phyloP scores from a whole-genome alignment of 2,797 vertebrate genomes.

The Yasuhikotakia modesta region DNA sequence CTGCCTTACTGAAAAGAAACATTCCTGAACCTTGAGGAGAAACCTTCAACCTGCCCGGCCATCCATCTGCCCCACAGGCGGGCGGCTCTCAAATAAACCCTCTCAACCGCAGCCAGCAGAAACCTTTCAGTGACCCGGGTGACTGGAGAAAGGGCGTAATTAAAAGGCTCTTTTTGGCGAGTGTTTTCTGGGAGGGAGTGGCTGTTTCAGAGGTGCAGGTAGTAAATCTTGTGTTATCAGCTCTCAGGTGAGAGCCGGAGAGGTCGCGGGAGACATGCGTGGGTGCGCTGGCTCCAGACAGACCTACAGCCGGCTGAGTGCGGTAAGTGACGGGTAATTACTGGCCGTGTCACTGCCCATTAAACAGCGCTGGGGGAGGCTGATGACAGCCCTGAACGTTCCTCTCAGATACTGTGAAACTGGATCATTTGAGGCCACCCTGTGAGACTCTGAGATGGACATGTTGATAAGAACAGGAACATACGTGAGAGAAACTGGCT shows the following conservation, averaged over 20 bases:
- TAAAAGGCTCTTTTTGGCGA: slow-evolving; percentile 69
- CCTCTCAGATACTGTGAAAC: slow-evolving; percentile 52
- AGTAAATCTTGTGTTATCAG: slow-evolving; percentile 69
- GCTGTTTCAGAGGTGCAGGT: slow-evolving; percentile 63
- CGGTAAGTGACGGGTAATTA: slow-evolving; percentile 60
- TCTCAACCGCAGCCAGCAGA: slow-evolving; percentile 72
- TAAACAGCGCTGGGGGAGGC: slow-evolving; percentile 43
- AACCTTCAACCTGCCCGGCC: slow-evolving; percentile 50
- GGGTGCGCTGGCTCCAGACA: slow-evolving; percentile 64
- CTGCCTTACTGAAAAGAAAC: slow-evolving; percentile 51
- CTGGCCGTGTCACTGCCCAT: slow-evolving; percentile 51
- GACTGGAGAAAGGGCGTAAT: slow-evolving; percentile 76
- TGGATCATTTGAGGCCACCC: slow-evolving; percentile 43
- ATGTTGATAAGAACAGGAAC: slow-evolving; percentile 48
- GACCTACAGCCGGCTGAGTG: slow-evolving; percentile 53
- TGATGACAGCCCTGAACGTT: slow-evolving; percentile 57
- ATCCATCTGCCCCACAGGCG: slow-evolving; percentile 53
- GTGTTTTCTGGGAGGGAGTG: slow-evolving; percentile 60
- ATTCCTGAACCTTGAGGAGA: slow-evolving; percentile 54
- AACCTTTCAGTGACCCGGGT: slow-evolving; percentile 74
- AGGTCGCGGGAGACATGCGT: slow-evolving; percentile 55
- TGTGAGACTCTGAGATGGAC: slow-evolving; percentile 43
- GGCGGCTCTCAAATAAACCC: slow-evolving; percentile 68
- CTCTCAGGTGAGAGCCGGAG: slow-evolving; percentile 58
- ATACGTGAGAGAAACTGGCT: too few relatives aligned